Evolutionary conservation across 2,797 vertebrate species (phyloP).

Genomic region (Valencia hispanica): DNA sequence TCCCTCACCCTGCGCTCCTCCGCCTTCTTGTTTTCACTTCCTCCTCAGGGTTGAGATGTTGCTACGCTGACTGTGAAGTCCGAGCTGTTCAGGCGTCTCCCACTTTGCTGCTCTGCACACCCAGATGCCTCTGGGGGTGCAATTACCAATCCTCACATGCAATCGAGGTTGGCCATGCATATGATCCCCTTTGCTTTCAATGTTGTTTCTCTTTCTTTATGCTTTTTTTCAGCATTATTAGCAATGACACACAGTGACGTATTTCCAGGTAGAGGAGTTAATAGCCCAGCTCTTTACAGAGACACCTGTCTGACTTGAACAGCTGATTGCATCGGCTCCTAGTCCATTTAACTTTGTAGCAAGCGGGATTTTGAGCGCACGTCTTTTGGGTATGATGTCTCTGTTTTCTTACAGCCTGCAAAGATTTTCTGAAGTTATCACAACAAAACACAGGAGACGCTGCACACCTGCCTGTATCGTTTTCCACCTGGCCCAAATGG

Average conservation of each 20-base stretch:
- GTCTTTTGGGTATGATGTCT: conserved; percentile 62
- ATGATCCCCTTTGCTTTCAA: conserved; percentile 75
- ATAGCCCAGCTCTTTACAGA: conserved; percentile 72
- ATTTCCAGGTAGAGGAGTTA: conserved; percentile 74
- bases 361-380: conserved; percentile 29
- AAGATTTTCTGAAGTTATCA: conserved; percentile 26
- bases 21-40: conserved; percentile 72
- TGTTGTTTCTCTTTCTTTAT: conserved; percentile 44
- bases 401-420: conserved; percentile 37
- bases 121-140: conserved; percentile 80
- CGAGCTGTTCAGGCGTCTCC: conserved; percentile 73
- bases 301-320: conserved; percentile 76
- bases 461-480: conserved; percentile 8
- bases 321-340: conserved; percentile 69
- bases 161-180: conserved; percentile 77
- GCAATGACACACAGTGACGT: conserved; percentile 69
- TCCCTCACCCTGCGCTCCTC: conserved; percentile 68
- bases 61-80: conserved; percentile 63
- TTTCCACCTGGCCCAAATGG: conserved; percentile 13
- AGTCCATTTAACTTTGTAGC: conserved; percentile 77
- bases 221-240: conserved; percentile 69
- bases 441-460: conserved; percentile 11
- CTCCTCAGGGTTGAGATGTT: conserved; percentile 79
- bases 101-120: conserved; percentile 79
- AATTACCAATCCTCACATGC: conserved; percentile 84